Evolutionary conservation across 1,140 invertebrate genomes (phyloP).

Genomic region (Rhizoglyphus robini): DNA sequence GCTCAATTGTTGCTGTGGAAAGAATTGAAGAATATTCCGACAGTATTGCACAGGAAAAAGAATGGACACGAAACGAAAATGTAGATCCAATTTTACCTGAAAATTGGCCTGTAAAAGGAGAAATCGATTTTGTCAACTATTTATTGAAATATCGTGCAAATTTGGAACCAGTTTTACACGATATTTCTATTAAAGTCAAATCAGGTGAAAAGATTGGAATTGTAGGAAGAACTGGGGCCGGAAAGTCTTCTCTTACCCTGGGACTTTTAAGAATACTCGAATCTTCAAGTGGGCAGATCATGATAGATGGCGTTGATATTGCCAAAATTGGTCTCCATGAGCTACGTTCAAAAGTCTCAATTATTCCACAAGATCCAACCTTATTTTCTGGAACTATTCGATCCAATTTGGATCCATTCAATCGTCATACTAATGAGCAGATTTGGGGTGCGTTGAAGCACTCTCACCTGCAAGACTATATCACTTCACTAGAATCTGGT

Average conservation of each 20-base stretch:
- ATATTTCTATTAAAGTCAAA: constrained; percentile 30
- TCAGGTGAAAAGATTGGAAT: constrained; percentile 40
- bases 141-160: constrained; percentile 29
- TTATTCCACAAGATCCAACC: constrained; percentile 62
- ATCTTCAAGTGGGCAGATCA: constrained; percentile 50
- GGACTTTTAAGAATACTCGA: constrained; percentile 44
- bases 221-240: constrained; percentile 44
- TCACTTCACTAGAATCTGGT: constrained; percentile 16
- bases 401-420: constrained; percentile 31
- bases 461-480: constrained; percentile 26
- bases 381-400: constrained; percentile 42
- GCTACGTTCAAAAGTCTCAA: constrained; percentile 68
- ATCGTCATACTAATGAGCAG: constrained; percentile 23
- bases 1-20: constrained; percentile 93
- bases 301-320: constrained; percentile 83
- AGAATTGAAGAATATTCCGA: constrained; percentile 92
- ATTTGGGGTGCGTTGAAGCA: constrained; percentile 26
- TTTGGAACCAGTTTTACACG: constrained; percentile 33
- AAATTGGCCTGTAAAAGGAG: constrained; percentile 29
- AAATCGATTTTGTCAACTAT: constrained; percentile 29
- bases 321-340: constrained; percentile 71
- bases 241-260: constrained; percentile 42
- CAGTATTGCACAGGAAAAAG: constrained; percentile 44
- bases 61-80: constrained; percentile 50
- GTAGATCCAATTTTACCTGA: background rate